Conservation (phyloP, 2,113 vertebrate species). For the Glaucomys volans region DNA sequence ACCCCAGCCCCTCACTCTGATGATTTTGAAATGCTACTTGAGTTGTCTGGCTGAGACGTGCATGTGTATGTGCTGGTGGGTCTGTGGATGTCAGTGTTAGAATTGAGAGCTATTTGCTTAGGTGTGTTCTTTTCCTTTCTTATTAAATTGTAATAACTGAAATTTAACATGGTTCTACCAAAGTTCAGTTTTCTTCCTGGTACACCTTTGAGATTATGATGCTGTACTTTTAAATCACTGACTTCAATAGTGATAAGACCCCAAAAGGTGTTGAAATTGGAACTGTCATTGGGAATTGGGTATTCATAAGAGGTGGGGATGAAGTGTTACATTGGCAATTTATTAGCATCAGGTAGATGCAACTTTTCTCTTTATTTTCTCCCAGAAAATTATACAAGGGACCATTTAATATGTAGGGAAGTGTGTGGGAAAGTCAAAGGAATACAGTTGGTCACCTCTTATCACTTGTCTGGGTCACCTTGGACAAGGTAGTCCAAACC, state of each 20-base stretch:
- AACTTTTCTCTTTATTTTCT: background rate
- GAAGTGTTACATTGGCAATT: background rate
- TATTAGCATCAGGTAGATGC: background rate
- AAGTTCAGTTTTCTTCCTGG: background rate
- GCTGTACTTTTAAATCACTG: background rate
- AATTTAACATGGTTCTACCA: background rate
- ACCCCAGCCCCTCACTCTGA: background rate
- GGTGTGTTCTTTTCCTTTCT: background rate
- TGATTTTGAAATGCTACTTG: background rate
- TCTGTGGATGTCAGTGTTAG: background rate
- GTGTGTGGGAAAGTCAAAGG: background rate
- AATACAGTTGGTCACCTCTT: background rate
- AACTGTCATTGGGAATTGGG: background rate
- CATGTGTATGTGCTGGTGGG: background rate
- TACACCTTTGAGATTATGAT: background rate
- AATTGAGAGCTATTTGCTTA: background rate
- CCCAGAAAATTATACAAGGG: background rate
- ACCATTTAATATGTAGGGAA: background rate
- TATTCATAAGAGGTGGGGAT: background rate
- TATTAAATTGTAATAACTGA: background rate
- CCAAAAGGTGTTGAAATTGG: no score
- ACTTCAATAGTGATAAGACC: background rate
- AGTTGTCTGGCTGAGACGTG: background rate
- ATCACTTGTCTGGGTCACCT: background rate
- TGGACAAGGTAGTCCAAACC: background rate